Base-by-base conservation (phyloP, 2,888 invertebrate species). In the Synergus japonicus region DNA sequence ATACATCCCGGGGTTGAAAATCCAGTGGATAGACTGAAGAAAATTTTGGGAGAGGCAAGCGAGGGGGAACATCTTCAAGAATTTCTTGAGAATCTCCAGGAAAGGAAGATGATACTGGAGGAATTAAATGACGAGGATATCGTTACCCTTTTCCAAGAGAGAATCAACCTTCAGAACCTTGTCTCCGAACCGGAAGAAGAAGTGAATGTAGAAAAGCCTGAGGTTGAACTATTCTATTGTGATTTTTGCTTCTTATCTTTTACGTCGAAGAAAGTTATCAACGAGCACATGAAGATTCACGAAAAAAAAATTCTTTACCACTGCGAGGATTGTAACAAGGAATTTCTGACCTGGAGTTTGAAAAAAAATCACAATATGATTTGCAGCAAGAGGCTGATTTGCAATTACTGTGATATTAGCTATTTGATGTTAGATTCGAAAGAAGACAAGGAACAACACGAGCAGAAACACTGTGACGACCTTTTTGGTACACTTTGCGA, bases 371-470 rank as follows among this genome's bases (percentile, higher is more conserved):
- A 92, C 77, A 91, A 89, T 60, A 84, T 87, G 0, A 83, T 85
- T 1, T 92, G 92, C 46, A 77, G 88, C 29, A 90, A 89, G 67
- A 92, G 91, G 66, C 76, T 92, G 5, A 81, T 90, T 44, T 92
- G 92, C 79, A 89, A 86, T 80, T 91, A 91, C 78, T 92, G 92
- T 67, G 86, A 90, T 22, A 22, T 22, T 22, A 22, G 22, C 22
- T 22, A 22, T 44, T 76, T 84, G 10, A 80, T 90, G 60, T 81
- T 91, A 9, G 92, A 91, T 41, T 91, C 92, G 0, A 91, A 89
- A 77, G 92, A 92, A 0, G 92, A 92, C 46, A 92, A 92, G 65
- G 85, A 92, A 4, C 92, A 92, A 76, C 92, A 92, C 49, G 92
- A 92, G 60, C 92, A 92, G 37, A 92, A 92, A 76, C 92, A 92